These are phyloP conservation scores for Corynorhinus townsendii DNA, from an alignment of 2,113 vertebrate species.

Conservation along the genomic window DNA sequence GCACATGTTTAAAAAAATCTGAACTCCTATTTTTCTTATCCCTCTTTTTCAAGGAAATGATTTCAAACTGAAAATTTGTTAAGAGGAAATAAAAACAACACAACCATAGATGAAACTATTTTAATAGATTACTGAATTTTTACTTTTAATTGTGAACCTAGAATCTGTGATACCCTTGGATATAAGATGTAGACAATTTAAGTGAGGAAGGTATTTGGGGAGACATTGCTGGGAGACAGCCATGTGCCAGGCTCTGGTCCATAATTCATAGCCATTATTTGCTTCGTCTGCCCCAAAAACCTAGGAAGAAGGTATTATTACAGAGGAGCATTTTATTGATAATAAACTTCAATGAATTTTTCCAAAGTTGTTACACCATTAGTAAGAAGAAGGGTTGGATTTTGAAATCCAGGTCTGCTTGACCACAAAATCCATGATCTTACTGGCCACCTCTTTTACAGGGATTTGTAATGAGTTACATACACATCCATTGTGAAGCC, in stretches of 20 bases:
- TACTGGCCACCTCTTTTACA: background rate
- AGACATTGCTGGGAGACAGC: background rate
- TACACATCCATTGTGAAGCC: background rate
- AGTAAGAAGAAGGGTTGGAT: background rate
- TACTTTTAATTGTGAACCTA: background rate
- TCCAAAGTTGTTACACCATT: background rate
- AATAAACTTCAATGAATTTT: background rate
- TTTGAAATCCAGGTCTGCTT: background rate
- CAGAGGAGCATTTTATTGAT: background rate
- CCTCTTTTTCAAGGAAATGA: background rate
- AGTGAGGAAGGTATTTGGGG: background rate
- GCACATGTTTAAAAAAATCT: background rate
- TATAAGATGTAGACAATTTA: background rate
- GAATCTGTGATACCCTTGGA: background rate
- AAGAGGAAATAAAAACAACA: background rate
- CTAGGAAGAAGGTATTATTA: background rate
- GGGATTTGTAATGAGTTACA: background rate
- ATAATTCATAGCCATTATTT: background rate
- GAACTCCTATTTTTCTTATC: constrained; percentile 17
- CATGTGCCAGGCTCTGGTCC: background rate
- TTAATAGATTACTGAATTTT: background rate
- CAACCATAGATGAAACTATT: background rate
- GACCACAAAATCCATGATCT: background rate
- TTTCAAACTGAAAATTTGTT: constrained; percentile 12
- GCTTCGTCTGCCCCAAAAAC: background rate